Base-by-base conservation (phyloP, 2,797 vertebrate species). In the Mus caroli region DNA sequence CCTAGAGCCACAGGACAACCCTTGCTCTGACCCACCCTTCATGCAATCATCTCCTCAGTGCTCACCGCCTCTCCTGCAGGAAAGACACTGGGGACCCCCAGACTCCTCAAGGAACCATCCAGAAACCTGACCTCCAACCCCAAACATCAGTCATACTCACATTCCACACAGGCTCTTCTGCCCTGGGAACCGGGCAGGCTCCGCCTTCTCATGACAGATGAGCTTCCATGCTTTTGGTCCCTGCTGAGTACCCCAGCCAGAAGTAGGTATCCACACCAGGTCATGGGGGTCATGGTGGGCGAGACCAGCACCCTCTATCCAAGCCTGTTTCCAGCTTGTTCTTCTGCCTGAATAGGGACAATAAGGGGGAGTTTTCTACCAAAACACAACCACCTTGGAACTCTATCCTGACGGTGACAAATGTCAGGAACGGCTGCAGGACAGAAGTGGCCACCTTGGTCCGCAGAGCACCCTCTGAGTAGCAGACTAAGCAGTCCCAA, bases 221-320 rank as follows among this genome's bases (percentile, higher is more conserved):
- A 17, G 8, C 50, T 11, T 37, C 50, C 14, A 11, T 26, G 12
- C 28, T 4, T 64, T 85, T 11, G 26, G 58, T 24, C 17, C 5
- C 15, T 15, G 26, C 37, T 1, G 56, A 13, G 52, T 40, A 5
- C 37, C 17, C 67, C 67, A 6, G 46, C 9, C 64, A 69, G 5
- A 50, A 20, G 46, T 2, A 52, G 22, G 46, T n/a, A 14, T 58
- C 60, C 26, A 1, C 62, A 4, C 13, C 77, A 20, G 1, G 1
- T 19, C 10, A 2, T 31, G 1, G 0, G 2, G 24, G 62, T 31
- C 69, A 26, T 34, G 1, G 1, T 19, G 6, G 37, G 9, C 15
- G 26, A 15, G 6, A 1, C 62, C 20, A 75, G 26, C 58, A 17
- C 12, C 15, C 67, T 54, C n/a, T 22, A 52, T 15, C 43, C 43